Conservation (phyloP, 1,140 invertebrate genomes). For the Dreissena polymorpha region DNA sequence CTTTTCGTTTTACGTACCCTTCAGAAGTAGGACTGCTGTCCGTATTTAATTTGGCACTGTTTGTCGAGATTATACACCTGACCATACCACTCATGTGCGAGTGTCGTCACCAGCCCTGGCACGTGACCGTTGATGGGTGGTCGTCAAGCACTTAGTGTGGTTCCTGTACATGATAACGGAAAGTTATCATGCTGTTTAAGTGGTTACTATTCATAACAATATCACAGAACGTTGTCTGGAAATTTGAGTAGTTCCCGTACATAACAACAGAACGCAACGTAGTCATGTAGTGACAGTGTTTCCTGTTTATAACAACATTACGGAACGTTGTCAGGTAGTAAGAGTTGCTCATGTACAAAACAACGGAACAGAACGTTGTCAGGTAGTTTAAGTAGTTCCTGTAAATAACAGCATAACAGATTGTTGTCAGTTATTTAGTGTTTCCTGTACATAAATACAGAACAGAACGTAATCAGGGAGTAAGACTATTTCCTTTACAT, state of each 20-base stretch:
- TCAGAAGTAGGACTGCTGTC: slow-evolving; percentile 35
- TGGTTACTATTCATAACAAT: neutral
- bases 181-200: slow-evolving; percentile 1
- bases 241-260: too few species aligned
- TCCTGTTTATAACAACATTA: too few species aligned
- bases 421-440: too few species aligned
- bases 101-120: neutral
- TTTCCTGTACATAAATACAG: too few species aligned
- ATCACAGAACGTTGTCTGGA: too few species aligned
- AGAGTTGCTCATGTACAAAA: neutral
- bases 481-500: too few species aligned
- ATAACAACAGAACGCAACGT: too few species aligned
- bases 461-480: too few species aligned
- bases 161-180: slow-evolving; percentile 13
- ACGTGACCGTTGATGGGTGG: slow-evolving; percentile 12
- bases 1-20: slow-evolving; percentile 8
- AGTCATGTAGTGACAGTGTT: too few species aligned
- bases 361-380: too few species aligned
- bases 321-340: neutral
- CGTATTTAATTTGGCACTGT: slow-evolving; percentile 45
- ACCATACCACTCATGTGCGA: slow-evolving; percentile 35
- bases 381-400: too few species aligned
- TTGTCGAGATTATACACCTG: slow-evolving; percentile 34
- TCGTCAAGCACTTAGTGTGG: slow-evolving; percentile 17
- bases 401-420: neutral